Evolutionary conservation across 2,797 vertebrate species (phyloP), one percentile per base, ranked within the genome.

Genomic region (Lutjanus argentimaculatus): DNA sequence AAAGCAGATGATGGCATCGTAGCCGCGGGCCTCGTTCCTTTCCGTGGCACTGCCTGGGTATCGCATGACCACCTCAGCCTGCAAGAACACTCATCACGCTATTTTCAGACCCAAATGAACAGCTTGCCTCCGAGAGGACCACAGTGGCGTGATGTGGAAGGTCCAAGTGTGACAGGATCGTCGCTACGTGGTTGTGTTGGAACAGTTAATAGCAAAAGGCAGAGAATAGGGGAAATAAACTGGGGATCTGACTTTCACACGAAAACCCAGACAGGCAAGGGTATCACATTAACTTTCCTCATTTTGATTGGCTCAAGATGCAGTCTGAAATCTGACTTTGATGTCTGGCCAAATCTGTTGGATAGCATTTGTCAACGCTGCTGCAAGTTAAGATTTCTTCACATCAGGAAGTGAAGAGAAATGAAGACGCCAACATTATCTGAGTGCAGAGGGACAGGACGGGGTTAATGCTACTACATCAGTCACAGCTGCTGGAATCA

Each of bases 51-150:
- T 17, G 81, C 57, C 57, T 80, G 69, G 61, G 80, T 88, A 83
- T 92, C 83, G 58, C 89, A 91, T 87, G 89, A 91, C 84, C 90
- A 89, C 89, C 77, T 85, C 82, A 52, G 80, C 83, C 86, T 62
- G 72, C 56, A 13, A 86, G 71, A 86, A 88, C 65, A 75, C 84
- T 86, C 78, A 52, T 62, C 83, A 74, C 14, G 59, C 83, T 88
- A 86, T 91, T 91, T 86, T 80, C 82, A 90, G 86, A 73, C 87
- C 82, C 77, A 82, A 85, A 91, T 71, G 65, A 86, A 80, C 86
- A 86, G 83, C 89, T 83, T 83, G 88, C 72, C 70, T 77, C 66
- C 0, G 19, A 82, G 85, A 81, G 67, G 77, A 67, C 77, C 72
- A 53, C 42, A 14, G 72, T 75, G 68, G 43, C 66, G 17, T 77